Conservation (phyloP, 1,140 invertebrate genomes). For the Orchesella cincta region DNA sequence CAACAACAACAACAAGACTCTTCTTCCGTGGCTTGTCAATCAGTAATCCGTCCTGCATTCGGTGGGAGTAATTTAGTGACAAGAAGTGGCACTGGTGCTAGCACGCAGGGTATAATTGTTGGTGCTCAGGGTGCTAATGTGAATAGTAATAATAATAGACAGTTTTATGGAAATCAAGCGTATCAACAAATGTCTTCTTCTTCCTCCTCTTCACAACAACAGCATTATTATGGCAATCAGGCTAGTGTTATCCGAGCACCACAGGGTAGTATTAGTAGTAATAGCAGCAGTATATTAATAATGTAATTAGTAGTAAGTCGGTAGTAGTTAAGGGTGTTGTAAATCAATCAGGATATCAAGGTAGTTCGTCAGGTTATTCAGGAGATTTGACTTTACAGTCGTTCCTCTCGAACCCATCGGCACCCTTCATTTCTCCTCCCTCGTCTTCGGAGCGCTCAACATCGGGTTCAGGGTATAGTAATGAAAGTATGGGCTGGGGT, state of each 20-base stretch:
- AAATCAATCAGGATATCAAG: not conserved
- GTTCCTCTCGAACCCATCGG: not conserved
- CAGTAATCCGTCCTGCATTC: conserved; percentile 36
- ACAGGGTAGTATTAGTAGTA: conserved; percentile 1
- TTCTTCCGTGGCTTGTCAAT: conserved; percentile 6
- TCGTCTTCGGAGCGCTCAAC: not conserved
- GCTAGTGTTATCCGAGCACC: conserved; percentile 10
- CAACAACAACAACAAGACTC: no score
- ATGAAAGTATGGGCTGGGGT: not conserved
- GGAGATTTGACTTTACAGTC: not conserved
- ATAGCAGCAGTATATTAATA: no score
- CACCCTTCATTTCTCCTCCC: conserved; percentile 1
- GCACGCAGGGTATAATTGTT: no score
- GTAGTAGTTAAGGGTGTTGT: not conserved
- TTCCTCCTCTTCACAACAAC: not conserved
- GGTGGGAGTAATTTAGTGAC: not conserved
- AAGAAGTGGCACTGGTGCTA: not conserved
- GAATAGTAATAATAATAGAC: not conserved
- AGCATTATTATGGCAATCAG: not conserved
- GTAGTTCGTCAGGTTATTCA: not conserved
- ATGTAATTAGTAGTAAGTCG: conserved; percentile 15
- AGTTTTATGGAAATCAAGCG: not conserved
- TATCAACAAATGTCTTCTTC: conserved; percentile 4
- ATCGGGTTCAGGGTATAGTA: not conserved
- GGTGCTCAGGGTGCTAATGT: no score